These are phyloP conservation scores for Acanthococcus lagerstroemiae DNA, from an alignment of 2,888 invertebrate species.

Conservation along the genomic window DNA sequence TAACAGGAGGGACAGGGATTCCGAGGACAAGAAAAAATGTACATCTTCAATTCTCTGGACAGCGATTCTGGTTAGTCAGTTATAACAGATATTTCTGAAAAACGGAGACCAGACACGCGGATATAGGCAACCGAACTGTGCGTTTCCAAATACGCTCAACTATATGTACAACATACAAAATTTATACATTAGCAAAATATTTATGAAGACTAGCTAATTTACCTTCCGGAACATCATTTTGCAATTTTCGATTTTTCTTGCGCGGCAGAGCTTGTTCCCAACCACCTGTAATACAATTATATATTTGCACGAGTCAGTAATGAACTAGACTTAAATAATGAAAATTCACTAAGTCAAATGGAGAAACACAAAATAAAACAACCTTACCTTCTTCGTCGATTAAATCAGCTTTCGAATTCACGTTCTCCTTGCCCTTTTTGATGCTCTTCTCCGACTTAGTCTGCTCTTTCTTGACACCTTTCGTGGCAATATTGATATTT, in stretches of 20 bases:
- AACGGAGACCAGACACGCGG: no score
- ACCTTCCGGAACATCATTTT: background rate
- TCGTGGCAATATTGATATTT: constrained; percentile 2
- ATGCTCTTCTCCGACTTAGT: background rate
- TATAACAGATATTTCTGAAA: no score
- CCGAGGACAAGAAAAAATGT: no score
- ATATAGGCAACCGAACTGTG: no score
- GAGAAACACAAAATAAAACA: no score
- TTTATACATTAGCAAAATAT: no score
- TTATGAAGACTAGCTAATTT: no score
- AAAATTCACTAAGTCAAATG: background rate
- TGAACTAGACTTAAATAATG: background rate
- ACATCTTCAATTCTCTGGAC: no score
- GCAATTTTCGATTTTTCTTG: constrained; percentile 15
- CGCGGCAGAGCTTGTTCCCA: constrained; percentile 21
- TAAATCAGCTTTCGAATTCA: background rate
- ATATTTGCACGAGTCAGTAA: background rate
- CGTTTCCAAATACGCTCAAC: no score
- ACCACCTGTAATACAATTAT: constrained; percentile 6
- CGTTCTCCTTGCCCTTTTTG: constrained; percentile 20
- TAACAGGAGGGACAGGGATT: no score
- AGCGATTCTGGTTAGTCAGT: no score
- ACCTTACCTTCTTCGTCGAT: constrained; percentile 24
- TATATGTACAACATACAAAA: no score
- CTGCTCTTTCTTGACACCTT: background rate